Evolutionary conservation across 2,113 vertebrate genomes (phyloP).

Genomic region (Larimichthys polyactis): DNA sequence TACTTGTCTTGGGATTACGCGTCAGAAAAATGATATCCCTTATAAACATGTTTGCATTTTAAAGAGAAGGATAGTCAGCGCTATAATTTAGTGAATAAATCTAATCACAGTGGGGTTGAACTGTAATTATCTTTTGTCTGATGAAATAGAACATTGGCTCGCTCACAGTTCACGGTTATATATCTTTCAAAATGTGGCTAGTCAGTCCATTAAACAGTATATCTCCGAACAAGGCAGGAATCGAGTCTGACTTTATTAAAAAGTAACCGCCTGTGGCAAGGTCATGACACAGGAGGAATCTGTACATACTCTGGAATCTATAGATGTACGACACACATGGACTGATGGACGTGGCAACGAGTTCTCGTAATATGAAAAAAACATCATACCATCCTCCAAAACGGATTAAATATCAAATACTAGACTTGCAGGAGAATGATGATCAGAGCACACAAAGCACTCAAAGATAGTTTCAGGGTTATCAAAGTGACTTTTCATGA

Average conservation of each 20-base stretch:
- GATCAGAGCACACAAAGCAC: not conserved
- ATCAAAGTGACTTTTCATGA: slow-evolving; percentile 26
- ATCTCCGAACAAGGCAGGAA: not conserved
- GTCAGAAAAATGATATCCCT: not conserved
- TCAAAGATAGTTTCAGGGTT: slow-evolving; percentile 16
- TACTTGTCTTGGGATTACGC: not conserved
- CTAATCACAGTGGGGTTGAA: not conserved
- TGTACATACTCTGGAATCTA: not conserved
- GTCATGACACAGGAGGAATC: not conserved
- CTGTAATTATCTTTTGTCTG: slow-evolving; percentile 22
- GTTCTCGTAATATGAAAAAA: not conserved
- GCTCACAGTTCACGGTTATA: not conserved
- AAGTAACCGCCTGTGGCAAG: not conserved
- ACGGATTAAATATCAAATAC: not conserved
- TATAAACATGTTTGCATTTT: not conserved
- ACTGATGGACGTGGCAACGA: not conserved
- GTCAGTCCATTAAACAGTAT: not conserved
- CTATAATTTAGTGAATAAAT: slow-evolving; percentile 4
- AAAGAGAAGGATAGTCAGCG: not conserved
- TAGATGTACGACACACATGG: not conserved
- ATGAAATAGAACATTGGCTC: slow-evolving; percentile 12
- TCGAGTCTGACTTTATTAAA: not conserved
- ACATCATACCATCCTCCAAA: not conserved
- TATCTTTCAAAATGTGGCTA: slow-evolving; percentile 17
- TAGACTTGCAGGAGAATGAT: not conserved